Percentiles rank a stretch among this genome's conserved stretches.
Conservation (phyloP, 2,888 invertebrate species). For the Papilio elwesi region DNA sequence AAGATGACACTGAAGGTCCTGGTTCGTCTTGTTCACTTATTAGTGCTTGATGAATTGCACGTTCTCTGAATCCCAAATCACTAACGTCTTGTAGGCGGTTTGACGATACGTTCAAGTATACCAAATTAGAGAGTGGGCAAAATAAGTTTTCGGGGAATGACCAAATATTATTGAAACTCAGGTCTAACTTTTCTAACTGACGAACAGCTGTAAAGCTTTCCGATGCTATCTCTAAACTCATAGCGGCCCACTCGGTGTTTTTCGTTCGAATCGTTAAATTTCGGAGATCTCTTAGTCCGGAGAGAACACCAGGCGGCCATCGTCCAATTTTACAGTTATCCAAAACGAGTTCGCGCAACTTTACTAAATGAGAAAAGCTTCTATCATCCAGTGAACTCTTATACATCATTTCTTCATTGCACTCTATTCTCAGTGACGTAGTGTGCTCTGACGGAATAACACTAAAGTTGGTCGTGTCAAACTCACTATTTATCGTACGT, state of each 20-base stretch:
- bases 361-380: slow-evolving; percentile 91
- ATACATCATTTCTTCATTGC: slow-evolving; percentile 91
- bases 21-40: slow-evolving; percentile 85
- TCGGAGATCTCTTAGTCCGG: slow-evolving; percentile 91
- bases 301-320: slow-evolving; percentile 91
- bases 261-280: slow-evolving; percentile 94
- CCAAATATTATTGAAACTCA: slow-evolving; percentile 95
- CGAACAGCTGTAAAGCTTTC: slow-evolving; percentile 90
- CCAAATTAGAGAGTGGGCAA: slow-evolving; percentile 91
- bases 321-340: slow-evolving; percentile 94
- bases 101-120: slow-evolving; percentile 92
- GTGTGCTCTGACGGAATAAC: slow-evolving; percentile 94
- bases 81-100: slow-evolving; percentile 95
- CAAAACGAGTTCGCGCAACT: slow-evolving; percentile 91
- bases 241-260: slow-evolving; percentile 92
- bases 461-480: slow-evolving; percentile 94
- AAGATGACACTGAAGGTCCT: slow-evolving; percentile 67
- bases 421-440: slow-evolving; percentile 90
- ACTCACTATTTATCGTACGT: slow-evolving; percentile 93
- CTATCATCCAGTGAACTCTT: slow-evolving; percentile 90
- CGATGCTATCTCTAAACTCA: slow-evolving; percentile 91
- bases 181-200: slow-evolving; percentile 92
- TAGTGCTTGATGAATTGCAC: slow-evolving; percentile 86
- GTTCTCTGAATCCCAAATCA: slow-evolving; percentile 93
- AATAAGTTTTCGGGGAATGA: slow-evolving; percentile 93